These are phyloP conservation scores for Cryptophagus acutangulus DNA, from an alignment of 2,888 invertebrate genomes.

Conservation along the genomic window DNA sequence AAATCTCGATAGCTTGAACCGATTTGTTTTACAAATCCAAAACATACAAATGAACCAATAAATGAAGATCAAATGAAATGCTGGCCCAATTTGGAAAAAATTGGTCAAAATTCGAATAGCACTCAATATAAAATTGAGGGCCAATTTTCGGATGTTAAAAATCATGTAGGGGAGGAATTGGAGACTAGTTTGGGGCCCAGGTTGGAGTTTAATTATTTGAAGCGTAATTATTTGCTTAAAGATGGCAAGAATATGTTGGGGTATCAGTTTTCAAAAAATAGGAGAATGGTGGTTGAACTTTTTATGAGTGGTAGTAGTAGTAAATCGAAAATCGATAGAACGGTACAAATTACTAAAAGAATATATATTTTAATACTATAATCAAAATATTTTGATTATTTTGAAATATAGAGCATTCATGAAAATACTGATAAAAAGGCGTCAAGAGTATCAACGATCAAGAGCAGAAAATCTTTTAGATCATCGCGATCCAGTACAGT, in stretches of 20 bases:
- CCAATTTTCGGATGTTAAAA: slow-evolving; percentile 30
- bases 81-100: slow-evolving; percentile 34
- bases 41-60: slow-evolving; percentile 18
- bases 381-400: slow-evolving; percentile 1
- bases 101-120: slow-evolving; percentile 29
- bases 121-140: slow-evolving; percentile 27
- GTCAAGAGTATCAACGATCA: too few relatives aligned
- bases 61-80: slow-evolving; percentile 30
- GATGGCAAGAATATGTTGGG: slow-evolving; percentile 28
- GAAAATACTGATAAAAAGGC: too few relatives aligned
- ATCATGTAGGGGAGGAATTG: slow-evolving; percentile 25
- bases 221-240: slow-evolving; percentile 33
- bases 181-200: slow-evolving; percentile 24
- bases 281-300: slow-evolving; percentile 39
- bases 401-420: too few relatives aligned
- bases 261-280: slow-evolving; percentile 32
- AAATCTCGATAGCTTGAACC: slow-evolving; percentile 14
- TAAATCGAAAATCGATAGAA: too few relatives aligned
- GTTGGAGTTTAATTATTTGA: slow-evolving; percentile 41
- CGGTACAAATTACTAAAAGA: too few relatives aligned
- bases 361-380: background rate
- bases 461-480: too few relatives aligned
- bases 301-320: slow-evolving; percentile 28
- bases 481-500: background rate
- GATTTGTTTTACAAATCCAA: slow-evolving; percentile 32